These are phyloP conservation scores for Hippolais icterina DNA, from an alignment of 2,113 vertebrate species.

Conservation along the genomic window DNA sequence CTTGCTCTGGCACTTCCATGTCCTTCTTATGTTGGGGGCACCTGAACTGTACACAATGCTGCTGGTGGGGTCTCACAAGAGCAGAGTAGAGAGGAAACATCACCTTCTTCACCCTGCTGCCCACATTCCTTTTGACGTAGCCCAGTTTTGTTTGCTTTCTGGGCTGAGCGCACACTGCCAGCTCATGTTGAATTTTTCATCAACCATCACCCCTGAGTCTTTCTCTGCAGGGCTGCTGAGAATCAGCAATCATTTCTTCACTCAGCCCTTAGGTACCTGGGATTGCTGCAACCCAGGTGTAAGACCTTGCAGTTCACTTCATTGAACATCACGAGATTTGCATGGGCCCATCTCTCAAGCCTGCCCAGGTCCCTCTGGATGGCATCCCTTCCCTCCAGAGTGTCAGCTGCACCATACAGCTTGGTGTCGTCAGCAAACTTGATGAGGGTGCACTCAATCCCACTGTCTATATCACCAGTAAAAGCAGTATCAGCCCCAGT, in stretches of 20 bases:
- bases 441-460: neutral
- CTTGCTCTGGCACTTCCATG: neutral
- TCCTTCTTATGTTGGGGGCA: neutral
- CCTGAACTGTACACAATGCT: neutral
- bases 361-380: neutral
- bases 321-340: neutral
- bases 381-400: neutral
- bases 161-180: accelerated
- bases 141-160: neutral
- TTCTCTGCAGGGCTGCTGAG: neutral
- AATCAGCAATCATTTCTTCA: neutral
- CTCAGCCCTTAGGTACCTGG: too few relatives aligned
- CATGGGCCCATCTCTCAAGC: neutral
- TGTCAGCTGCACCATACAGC: neutral
- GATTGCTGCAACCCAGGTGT: neutral
- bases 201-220: neutral
- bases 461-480: too few relatives aligned
- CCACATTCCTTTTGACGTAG: neutral
- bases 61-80: neutral
- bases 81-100: neutral
- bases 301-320: neutral
- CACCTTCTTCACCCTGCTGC: neutral
- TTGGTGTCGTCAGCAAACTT: accelerated
- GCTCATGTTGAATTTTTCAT: neutral
- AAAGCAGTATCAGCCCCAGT: neutral